Base-by-base conservation (phyloP, 2,888 invertebrate species). In the Agrochola lota region DNA sequence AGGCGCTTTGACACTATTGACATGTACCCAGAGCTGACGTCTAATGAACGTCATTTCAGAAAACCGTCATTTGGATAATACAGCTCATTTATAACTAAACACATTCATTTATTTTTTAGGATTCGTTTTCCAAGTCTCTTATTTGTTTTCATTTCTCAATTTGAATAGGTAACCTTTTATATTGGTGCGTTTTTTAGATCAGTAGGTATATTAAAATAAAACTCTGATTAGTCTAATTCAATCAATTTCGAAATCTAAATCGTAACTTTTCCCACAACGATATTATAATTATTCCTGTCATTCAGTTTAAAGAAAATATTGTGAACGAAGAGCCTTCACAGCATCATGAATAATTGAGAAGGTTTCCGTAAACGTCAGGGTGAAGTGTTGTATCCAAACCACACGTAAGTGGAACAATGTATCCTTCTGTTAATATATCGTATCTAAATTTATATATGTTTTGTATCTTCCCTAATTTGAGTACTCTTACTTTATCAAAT, bases 261-360 rank as follows among this genome's bases (percentile, higher is more conserved):
- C 7, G 4, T n/a, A 30, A n/a, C 30, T 68, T 71, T 46, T 20
- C 6, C 11, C 23, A 46, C 30, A 17, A 4, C 11, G 2, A 35
- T 26, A 20, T 20, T 8, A 26, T 40, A 4, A 40, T 20, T 40
- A 1, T 26, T n/a, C 5, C 5, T 64, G 40, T 5, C 5, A n/a
- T 17, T 43, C 0, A 43, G 8, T 40, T 26, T 6, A 35, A 20
- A 26, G n/a, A 20, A 71, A 60, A 78, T 46, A 69, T 26, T 23
- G 26, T 40, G 12, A 55, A 4, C 6, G n/a, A 23, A 59, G 26
- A 43, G n/a, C 35, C 15, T 17, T 40, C 55, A 55, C 17, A n/a
- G 12, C 17, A 12, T 43, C 17, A 55, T 68, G 67, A 74, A 68
- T 80, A 63, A 68, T 72, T 67, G n/a, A 80, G 46, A 60, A 23